Evolutionary conservation across 35 echinoderm and acorn worm genomes (phyloP), one percentile per base, ranked within the genome.

Genomic region (Lytechinus variegatus): DNA sequence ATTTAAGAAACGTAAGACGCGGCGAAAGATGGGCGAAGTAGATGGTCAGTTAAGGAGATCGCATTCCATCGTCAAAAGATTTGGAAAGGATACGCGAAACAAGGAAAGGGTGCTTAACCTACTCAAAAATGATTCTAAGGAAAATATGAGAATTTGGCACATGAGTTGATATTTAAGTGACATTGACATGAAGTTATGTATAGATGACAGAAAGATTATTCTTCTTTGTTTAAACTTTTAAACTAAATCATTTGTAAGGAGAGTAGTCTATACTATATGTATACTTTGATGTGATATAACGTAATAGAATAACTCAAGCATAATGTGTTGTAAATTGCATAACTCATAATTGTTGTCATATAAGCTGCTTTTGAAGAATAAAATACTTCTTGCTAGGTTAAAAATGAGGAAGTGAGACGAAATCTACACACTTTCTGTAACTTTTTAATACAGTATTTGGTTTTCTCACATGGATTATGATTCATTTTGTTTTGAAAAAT

Each of bases 1-100:
- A 52, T 90, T 90, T 90, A 28, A 44, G 88, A 90, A 90, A 90
- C 88, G 52, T 90, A 52, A 90, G 28, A 90, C 16, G 88, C 10
- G 11, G 52, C 88, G 52, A 54, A 52, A 54, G 52, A 54, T 52
- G 28, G 52, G 88, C 33, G 88, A 90, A 44, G 16, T 44, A 90
- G 88, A 90, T 90, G 88, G 66, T 79, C 66, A 79, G 66, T 79
- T n/a, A 6, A 24, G 66, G 66, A 19, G 66, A 79, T 79, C 66
- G 66, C 66, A 6, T 79, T n/a, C 19, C 66, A 16, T n/a, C 4
- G 14, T n/a, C 6, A 24, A 79, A 79, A 79, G 66, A n/a, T 79
- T 13, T 58, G 56, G 13, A 58, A 58, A 71, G 61, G 19, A 16
- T 16, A 71, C 21, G 2, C n/a, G 4, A 79, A 79, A 79, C 66